These are phyloP conservation scores for Psococerastis gibbosa DNA, from an alignment of 2,888 invertebrate genomes.

Conservation along the genomic window DNA sequence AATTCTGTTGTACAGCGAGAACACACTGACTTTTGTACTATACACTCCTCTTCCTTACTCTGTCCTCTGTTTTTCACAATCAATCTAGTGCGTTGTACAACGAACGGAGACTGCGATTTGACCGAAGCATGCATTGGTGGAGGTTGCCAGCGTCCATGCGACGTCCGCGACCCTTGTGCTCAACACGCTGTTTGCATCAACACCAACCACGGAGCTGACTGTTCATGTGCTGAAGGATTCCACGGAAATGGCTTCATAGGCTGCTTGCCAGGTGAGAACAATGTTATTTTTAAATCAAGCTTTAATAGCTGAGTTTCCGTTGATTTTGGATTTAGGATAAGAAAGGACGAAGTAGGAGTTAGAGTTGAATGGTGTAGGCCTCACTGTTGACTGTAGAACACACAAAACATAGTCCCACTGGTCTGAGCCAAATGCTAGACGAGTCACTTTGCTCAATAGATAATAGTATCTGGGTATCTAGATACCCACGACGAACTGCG, in stretches of 20 bases:
- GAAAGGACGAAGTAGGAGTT: background rate
- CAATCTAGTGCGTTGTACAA: constrained; percentile 67
- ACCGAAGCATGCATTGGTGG: constrained; percentile 73
- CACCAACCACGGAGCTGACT: constrained; percentile 70
- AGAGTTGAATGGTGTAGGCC: too few relatives aligned
- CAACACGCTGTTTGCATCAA: constrained; percentile 72
- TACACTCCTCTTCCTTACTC: constrained; percentile 25
- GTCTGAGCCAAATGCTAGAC: background rate
- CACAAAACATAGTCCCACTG: background rate
- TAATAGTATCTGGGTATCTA: too few relatives aligned
- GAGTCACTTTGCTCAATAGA: too few relatives aligned
- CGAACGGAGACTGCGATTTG: constrained; percentile 66
- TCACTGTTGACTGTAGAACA: constrained; percentile 2
- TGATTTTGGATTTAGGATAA: constrained; percentile 1
- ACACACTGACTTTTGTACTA: background rate
- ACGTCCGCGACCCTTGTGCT: constrained; percentile 65
- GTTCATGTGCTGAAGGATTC: constrained; percentile 68
- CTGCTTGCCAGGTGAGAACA: constrained; percentile 50
- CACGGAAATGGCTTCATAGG: constrained; percentile 72
- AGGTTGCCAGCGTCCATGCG: constrained; percentile 74
- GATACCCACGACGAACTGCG: too few relatives aligned
- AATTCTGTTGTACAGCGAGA: constrained; percentile 5
- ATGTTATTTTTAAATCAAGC: background rate
- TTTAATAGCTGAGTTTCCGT: background rate
- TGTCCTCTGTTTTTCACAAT: constrained; percentile 20